Evolutionary conservation across 2,888 invertebrate genomes (phyloP), one percentile per base, ranked within the genome.

Genomic region (Sericinus montela): DNA sequence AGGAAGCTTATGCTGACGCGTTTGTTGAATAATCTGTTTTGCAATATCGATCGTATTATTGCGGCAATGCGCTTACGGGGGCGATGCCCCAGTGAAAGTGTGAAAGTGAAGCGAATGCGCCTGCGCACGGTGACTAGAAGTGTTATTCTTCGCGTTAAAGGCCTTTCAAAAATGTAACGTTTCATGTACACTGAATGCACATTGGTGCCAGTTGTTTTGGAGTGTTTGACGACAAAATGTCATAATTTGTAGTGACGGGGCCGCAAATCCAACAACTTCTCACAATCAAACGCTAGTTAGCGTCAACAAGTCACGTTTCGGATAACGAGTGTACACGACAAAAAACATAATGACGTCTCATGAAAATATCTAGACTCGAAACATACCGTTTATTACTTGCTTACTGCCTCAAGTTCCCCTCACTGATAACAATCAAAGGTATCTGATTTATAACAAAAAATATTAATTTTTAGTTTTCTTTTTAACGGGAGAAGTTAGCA

Each of bases 31-130:
- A 84, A 84, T 81, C 75, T 69, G 72, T 83, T 81, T 81, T 78
- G 83, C 82, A 82, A 76, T 71, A 67, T 71, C 64, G 53, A 59
- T 60, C 55, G 63, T 62, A 63, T 68, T 66, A 67, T 64, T 62
- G 65, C 62, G 60, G 61, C 65, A 66, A 25, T 4, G 25, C 61
- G 58, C 48, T 51, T 55, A 58, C 65, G 70, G 73, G 80, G 81
- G 74, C 86, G 87, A 78, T 82, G 85, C 71, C 82, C 83, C 69
- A 87, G 88, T 85, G 87, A 88, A 88, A 87, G 87, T 87, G 87
- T 83, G 87, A 88, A 88, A 88, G 87, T 87, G 87, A 87, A 75
- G 76, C 83, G 80, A 85, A 82, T 79, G 83, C 76, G 75, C 81
- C 65, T 57, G 66, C 64, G 61, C 64, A 62, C 63, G 58, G 56